phyloP scores from a whole-genome alignment of 2,888 invertebrate species.

The Bruchidius siliquastri region DNA sequence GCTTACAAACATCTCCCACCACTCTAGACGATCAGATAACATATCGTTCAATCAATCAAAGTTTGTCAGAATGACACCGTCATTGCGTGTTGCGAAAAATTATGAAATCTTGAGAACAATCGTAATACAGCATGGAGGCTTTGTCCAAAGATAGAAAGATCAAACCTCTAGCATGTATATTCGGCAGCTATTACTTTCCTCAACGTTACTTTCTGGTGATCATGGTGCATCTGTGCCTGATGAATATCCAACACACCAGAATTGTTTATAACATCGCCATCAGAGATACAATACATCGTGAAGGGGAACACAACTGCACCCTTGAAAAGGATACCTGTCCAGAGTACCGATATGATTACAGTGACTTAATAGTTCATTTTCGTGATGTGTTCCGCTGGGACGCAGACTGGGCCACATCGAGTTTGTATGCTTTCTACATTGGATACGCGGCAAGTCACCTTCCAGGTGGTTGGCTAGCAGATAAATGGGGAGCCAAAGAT shows the following conservation, averaged over 20 bases:
- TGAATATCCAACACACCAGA: background rate
- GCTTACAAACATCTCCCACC: no score
- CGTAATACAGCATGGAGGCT: no score
- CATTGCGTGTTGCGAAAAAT: no score
- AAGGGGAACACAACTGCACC: background rate
- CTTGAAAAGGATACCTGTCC: background rate
- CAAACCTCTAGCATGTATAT: background rate
- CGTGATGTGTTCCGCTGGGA: background rate
- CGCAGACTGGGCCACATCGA: background rate
- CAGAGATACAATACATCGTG: background rate
- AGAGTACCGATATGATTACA: background rate
- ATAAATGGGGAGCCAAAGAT: constrained; percentile 78
- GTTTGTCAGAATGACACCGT: no score
- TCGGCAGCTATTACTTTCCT: background rate
- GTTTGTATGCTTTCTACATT: constrained; percentile 3
- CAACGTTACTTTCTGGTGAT: background rate
- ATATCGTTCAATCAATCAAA: no score
- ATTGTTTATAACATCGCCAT: constrained; percentile 2
- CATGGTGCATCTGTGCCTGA: constrained; percentile 1
- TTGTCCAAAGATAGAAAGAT: no score
- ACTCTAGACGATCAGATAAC: no score
- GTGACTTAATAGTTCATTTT: background rate
- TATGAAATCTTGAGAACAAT: no score
- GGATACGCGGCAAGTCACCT: constrained; percentile 1
- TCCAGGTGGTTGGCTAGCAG: constrained; percentile 61